Evolutionary conservation across 92 coral and sea anemone genomes (phyloP), one percentile per base, ranked within the genome.

Genomic region (Porites lobata): DNA sequence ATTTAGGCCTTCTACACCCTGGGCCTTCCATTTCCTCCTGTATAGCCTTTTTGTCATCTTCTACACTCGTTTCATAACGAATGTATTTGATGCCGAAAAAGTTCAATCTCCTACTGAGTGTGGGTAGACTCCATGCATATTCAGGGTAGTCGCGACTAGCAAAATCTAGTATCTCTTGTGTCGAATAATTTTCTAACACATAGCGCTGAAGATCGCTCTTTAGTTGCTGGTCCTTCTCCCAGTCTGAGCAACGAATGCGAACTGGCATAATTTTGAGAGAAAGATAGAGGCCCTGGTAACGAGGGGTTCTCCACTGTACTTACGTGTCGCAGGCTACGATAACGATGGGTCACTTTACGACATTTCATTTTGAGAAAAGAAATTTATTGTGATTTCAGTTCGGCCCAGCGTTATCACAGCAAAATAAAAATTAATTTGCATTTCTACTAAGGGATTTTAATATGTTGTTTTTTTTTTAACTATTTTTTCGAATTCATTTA

Each of bases 11-110:
- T n/a, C n/a, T n/a, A n/a, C n/a, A n/a, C 74, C 93, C 90, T 61
- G 92, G 90, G 54, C 90, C 93, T 73, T 90, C 88, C 69, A 75
- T 76, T 76, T 90, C 93, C 52, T 85, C 75, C 17, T 50, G 24
- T 5, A 73, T n/a, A 2, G 72, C 88, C 19, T 58, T 22, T 56
- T 54, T 52, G 3, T 61, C 81, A 22, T n/a, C n/a, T n/a, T 84
- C 81, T 2, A 72, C 1, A 19, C 9, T 75, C 1, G 80, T 84
- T 10, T 80, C 58, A 57, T 52, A 74, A 62, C 73, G 22, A 57
- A 72, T 19, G 58, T 90, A 85, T 13, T 79, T 80, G 69, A 85
- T 90, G 58, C 24, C 24, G 24, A 24, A 24, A 24, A 24, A 24
- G 1, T 24, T 24, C 66, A 90, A 56, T 67, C 93, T 78, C 64